Percentiles rank a stretch among this genome's conserved stretches.
phyloP scores from a whole-genome alignment of 2,888 invertebrate species.

The Drosophila ochracea region DNA sequence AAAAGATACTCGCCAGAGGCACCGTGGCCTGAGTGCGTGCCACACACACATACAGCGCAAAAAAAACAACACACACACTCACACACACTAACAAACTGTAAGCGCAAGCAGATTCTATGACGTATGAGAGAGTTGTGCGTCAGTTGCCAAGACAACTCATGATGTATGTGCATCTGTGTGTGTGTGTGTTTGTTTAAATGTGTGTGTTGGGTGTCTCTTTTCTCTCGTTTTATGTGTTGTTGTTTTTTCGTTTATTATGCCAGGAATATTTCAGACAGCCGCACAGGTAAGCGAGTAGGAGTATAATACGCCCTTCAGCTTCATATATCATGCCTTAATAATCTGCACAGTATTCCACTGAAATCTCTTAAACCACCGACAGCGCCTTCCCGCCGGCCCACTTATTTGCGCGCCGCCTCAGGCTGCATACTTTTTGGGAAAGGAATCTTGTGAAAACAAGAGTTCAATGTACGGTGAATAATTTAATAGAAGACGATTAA shows the following conservation, averaged over 20 bases:
- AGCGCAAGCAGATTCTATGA: slow-evolving; percentile 50
- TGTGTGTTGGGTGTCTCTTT: slow-evolving; percentile 16
- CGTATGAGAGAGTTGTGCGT: slow-evolving; percentile 67
- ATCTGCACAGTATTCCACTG: slow-evolving; percentile 38
- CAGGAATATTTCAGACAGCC: slow-evolving; percentile 26
- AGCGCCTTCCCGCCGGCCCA: neutral
- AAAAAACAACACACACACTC: slow-evolving; percentile 8
- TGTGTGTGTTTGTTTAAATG: neutral
- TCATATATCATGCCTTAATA: slow-evolving; percentile 59
- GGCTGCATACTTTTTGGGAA: neutral
- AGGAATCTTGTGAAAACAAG: slow-evolving; percentile 15
- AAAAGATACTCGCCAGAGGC: slow-evolving; percentile 9
- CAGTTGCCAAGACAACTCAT: slow-evolving; percentile 61
- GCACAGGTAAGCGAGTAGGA: slow-evolving; percentile 19
- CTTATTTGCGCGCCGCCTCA: neutral
- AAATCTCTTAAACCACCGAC: slow-evolving; percentile 33
- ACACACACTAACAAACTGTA: slow-evolving; percentile 2
- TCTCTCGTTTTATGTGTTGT: slow-evolving; percentile 8
- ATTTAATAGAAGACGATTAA: slow-evolving; percentile 24
- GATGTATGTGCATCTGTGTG: slow-evolving; percentile 14
- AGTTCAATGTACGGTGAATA: slow-evolving; percentile 37
- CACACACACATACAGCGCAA: neutral
- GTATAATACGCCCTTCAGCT: slow-evolving; percentile 33
- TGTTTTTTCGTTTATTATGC: slow-evolving; percentile 18
- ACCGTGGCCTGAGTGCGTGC: no score